Evolutionary conservation across 2,888 invertebrate genomes (phyloP), one percentile per base, ranked within the genome.

Genomic region (Eucera pruinosa): DNA sequence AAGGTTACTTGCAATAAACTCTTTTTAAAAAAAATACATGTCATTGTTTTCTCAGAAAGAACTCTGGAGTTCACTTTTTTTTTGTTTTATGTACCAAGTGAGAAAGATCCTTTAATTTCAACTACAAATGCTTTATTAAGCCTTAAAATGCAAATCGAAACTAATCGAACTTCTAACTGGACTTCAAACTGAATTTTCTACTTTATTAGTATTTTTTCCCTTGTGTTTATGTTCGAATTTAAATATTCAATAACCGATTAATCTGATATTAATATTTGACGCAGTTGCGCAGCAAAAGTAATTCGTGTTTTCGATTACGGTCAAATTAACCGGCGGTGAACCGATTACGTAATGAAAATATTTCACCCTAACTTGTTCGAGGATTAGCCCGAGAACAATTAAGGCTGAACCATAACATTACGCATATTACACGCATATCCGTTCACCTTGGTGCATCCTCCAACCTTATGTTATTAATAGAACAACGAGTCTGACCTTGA

Each of bases 401-500:
- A 71, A 58, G 60, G 23, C 30, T 36, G 58, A 57, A 47, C 48
- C 60, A 50, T 48, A 80, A 55, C 61, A 52, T 58, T 67, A 70
- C 33, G n/a, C 65, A 13, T 36, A 69, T 60, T 54, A 54, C 50
- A 60, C 67, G 54, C 54, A 64, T 58, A 77, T 79, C 69, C 71
- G 81, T 78, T 76, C 76, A 50, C 81, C 50, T 71, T 55, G 70
- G 54, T 64, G 55, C 58, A 58, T 65, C 36, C 60, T 45, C 45
- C 64, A 73, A 67, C 66, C 61, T 81, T 69, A 77, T 77, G 43
- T 74, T 47, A 47, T 25, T 71, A 84, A 83, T 71, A 69, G 78
- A 77, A 76, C 71, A 84, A 81, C 60, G 67, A 82, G 62, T 55
- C 89, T 89, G 83, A 89, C 89, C 89, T 89, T 87, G 86, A 76